A percentile compares a stretch with the other conserved stretches of the same genome.
phyloP scores from a whole-genome alignment of 2,888 invertebrate genomes.

The Drosophila setosimentum region DNA sequence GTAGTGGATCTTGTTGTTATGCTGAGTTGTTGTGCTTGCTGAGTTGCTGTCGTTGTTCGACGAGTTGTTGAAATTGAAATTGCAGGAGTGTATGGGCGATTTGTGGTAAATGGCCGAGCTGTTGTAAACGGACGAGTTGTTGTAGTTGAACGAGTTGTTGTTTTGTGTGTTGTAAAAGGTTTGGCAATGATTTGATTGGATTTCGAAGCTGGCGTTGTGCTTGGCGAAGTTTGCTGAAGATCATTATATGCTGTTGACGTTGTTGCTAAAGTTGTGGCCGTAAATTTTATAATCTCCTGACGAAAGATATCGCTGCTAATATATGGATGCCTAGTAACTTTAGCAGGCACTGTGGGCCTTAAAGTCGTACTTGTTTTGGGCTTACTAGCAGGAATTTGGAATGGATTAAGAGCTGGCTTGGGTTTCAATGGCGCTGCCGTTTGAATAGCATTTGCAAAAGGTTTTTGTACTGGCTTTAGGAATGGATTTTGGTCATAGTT shows the following conservation, averaged over 20 bases:
- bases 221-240: neutral
- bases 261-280: constrained; percentile 35
- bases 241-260: constrained; percentile 17
- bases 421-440: neutral
- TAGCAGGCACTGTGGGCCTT: constrained; percentile 27
- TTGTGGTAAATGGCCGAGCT: constrained; percentile 12
- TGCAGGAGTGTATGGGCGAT: constrained; percentile 7
- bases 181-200: constrained; percentile 16
- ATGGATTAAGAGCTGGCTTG: constrained; percentile 56
- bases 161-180: constrained; percentile 30
- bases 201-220: constrained; percentile 11
- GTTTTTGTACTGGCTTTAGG: constrained; percentile 29
- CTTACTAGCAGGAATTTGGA: constrained; percentile 36
- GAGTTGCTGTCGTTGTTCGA: constrained; percentile 14
- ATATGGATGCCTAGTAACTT: constrained; percentile 45
- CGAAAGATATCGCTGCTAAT: constrained; percentile 67
- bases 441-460: constrained; percentile 14
- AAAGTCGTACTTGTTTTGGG: constrained; percentile 13
- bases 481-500: constrained; percentile 59
- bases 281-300: constrained; percentile 57
- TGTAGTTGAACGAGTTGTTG: constrained; percentile 35
- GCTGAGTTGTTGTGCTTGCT: constrained; percentile 5
- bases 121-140: constrained; percentile 28
- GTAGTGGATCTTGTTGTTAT: constrained; percentile 18
- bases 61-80: constrained; percentile 14